phyloP scores from a whole-genome alignment of 2,113 vertebrate species.

The Labrus mixtus region DNA sequence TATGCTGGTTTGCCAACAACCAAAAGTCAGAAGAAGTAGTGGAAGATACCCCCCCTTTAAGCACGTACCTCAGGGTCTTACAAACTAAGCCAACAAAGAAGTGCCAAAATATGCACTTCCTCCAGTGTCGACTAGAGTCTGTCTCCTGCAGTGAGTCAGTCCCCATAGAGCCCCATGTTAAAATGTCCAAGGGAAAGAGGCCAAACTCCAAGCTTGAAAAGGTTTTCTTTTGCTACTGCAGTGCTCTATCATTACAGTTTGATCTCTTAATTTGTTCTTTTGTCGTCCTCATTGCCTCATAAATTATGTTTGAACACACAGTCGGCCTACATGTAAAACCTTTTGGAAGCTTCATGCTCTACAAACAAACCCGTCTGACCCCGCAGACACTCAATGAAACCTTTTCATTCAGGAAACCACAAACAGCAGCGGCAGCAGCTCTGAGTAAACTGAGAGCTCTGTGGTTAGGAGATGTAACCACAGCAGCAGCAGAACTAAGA shows the following conservation, averaged over 20 bases:
- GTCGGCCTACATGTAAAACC: not conserved
- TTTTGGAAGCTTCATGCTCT: not conserved
- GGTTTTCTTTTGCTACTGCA: too few species aligned
- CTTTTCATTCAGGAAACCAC: not conserved
- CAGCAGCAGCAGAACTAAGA: not conserved
- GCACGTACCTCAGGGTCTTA: too few species aligned
- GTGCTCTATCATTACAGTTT: not conserved
- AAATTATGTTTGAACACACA: not conserved
- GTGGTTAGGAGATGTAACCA: not conserved
- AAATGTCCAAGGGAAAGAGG: too few species aligned
- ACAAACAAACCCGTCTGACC: not conserved
- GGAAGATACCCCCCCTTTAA: too few species aligned
- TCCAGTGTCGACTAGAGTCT: too few species aligned
- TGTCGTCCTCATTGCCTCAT: not conserved
- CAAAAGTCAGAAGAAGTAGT: too few species aligned
- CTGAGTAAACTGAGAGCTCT: not conserved
- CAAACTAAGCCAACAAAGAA: too few species aligned
- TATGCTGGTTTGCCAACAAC: too few species aligned
- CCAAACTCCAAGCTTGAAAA: too few species aligned
- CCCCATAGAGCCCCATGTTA: too few species aligned
- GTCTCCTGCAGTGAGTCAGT: too few species aligned
- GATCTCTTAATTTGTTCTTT: not conserved
- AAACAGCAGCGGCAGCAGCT: not conserved
- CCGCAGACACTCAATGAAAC: not conserved
- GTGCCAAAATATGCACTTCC: too few species aligned